Evolutionary conservation across 1,140 invertebrate species (phyloP), one percentile per base, ranked within the genome.

Genomic region (Aphaenogaster ashmeadi): DNA sequence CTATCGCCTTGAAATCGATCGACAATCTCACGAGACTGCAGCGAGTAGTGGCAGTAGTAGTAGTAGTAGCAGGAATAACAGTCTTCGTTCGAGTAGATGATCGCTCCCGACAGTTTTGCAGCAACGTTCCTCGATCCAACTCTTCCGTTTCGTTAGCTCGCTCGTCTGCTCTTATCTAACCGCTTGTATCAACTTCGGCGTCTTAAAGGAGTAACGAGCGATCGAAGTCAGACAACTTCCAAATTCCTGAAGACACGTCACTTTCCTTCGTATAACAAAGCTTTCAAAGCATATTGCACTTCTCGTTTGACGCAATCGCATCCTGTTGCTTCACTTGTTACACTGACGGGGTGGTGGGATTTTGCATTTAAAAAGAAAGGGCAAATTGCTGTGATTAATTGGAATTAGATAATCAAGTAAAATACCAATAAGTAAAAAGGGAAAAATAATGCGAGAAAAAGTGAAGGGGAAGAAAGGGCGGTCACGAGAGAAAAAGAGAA

Each of bases 261-360:
- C 54, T 58, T 2, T 7, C 15, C n/a, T 58, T 15, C 54, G 54
- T 38, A n/a, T n/a, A 18, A 27, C 18, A 5, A 64, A 64, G 21
- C 3, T 41, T 54, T 54, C 78, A 47, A 36, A 38, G 36, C n/a
- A 6, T 11, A 15, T 18, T 60, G 2, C 21, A 21, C 9, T 9
- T 8, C 33, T 69, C 33, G 13, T 66, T 21, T 41, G 75, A 66
- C n/a, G 78, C 62, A 69, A 15, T 18, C 47, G 84, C 87, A 72
- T 89, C 87, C 89, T 90, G 87, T 88, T 89, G 87, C 88, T 90
- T 81, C 83, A 18, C 27, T 18, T 75, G 36, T 87, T 85, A 71
- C 52, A 54, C 41, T 33, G 50, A 36, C 54, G 66, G 67, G 15
- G 38, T 50, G 11, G 54, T 64, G 54, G 33, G 44, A 36, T 58